A percentile compares a stretch with the other conserved stretches of the same genome.
Conservation (phyloP, 2,888 invertebrate genomes). For the Parnassius glacialis region DNA sequence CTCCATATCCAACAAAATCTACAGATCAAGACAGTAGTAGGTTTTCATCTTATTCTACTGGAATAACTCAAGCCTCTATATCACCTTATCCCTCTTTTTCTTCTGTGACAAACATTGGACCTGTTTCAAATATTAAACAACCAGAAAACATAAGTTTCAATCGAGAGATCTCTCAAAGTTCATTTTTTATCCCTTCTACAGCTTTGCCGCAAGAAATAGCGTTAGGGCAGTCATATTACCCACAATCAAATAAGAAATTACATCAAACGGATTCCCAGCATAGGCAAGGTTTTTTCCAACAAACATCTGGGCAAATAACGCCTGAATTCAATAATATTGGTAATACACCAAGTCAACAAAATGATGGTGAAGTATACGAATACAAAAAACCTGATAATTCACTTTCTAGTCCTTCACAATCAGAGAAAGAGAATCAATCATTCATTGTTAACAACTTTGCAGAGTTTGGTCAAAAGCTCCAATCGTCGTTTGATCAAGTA, state of each 20-base stretch:
- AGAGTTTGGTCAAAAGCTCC: constrained; percentile 29
- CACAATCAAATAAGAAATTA: neutral
- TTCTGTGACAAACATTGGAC: neutral
- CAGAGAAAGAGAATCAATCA: constrained; percentile 24
- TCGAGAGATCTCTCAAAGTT: neutral
- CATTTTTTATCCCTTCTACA: neutral
- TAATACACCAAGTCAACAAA: constrained; percentile 38
- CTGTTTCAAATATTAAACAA: neutral
- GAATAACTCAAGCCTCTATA: constrained; percentile 54
- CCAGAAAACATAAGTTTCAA: neutral
- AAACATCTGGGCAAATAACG: neutral
- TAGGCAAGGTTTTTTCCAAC: neutral
- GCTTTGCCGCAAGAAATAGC: constrained; percentile 3
- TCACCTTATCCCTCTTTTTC: constrained; percentile 48
- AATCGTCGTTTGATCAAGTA: constrained; percentile 4
- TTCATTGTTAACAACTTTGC: constrained; percentile 10
- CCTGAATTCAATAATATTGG: constrained; percentile 15
- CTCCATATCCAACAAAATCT: constrained; percentile 29
- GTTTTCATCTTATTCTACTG: constrained; percentile 34
- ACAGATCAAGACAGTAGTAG: constrained; percentile 23
- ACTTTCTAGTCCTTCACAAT: constrained; percentile 38
- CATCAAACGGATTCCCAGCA: neutral
- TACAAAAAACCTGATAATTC: constrained; percentile 55
- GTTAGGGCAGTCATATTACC: constrained; percentile 3
- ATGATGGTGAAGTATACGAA: constrained; percentile 53